These are phyloP conservation scores for Tringa solitaria DNA, from an alignment of 2,113 vertebrate species.

Conservation along the genomic window DNA sequence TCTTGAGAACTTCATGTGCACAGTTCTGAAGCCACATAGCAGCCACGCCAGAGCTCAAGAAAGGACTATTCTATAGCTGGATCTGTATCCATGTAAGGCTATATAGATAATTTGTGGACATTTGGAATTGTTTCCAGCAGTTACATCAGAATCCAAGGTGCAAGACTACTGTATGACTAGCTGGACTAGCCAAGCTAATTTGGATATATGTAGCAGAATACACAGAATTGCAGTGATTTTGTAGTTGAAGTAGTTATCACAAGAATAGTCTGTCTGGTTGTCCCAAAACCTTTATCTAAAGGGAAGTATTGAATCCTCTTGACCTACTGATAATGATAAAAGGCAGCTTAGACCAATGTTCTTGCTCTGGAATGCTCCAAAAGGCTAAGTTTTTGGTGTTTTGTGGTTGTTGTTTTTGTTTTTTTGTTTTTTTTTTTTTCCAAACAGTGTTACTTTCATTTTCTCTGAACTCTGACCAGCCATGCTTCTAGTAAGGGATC, in stretches of 20 bases:
- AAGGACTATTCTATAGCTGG: not conserved
- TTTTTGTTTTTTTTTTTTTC: no score
- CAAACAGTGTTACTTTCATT: not conserved
- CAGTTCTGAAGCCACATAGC: not conserved
- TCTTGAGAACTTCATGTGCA: not conserved
- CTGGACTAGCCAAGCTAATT: not conserved
- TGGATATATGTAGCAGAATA: not conserved
- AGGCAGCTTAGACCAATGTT: not conserved
- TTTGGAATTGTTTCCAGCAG: conserved; percentile 25
- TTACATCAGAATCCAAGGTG: not conserved
- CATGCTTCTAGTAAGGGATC: not conserved
- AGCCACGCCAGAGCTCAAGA: not conserved
- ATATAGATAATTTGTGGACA: not conserved
- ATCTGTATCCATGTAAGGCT: conserved; percentile 17
- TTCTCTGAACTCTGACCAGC: not conserved
- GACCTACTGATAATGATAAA: not conserved
- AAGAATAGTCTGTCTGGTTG: not conserved
- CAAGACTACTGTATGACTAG: not conserved
- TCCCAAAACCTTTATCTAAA: not conserved
- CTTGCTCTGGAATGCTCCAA: not conserved
- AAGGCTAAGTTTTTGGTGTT: not conserved
- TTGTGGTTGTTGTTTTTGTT: no score
- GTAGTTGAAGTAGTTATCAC: not conserved
- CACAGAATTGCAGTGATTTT: not conserved
- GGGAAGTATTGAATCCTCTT: not conserved